Percentiles rank a stretch among this genome's conserved stretches.
phyloP scores from a whole-genome alignment of 37 sponge, comb jelly and placozoan species.

The Sycon ciliatum region DNA sequence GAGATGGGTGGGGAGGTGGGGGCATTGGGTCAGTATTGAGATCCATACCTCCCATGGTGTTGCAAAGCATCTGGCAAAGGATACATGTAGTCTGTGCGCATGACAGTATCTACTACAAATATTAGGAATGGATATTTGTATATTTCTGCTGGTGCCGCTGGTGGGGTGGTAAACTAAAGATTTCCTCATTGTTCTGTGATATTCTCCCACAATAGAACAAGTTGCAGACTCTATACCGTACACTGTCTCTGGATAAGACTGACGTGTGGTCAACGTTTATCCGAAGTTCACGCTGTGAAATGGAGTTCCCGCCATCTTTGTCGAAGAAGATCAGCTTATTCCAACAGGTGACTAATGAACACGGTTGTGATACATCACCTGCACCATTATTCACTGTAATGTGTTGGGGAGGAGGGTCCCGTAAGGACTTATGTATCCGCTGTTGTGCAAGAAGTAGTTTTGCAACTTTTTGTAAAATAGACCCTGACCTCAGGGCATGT shows the following conservation, averaged over 20 bases:
- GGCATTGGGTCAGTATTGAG: too few relatives aligned
- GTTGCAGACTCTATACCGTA: conserved; percentile 54
- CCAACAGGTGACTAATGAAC: conserved; percentile 47
- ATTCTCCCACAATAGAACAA: not conserved
- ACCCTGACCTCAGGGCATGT: too few relatives aligned
- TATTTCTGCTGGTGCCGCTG: too few relatives aligned
- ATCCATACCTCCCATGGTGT: too few relatives aligned
- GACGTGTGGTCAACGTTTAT: conserved; percentile 66
- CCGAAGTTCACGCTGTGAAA: conserved; percentile 70
- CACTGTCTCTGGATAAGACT: conserved; percentile 51
- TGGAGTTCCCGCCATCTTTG: conserved; percentile 64
- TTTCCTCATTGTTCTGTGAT: too few relatives aligned
- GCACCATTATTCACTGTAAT: conserved; percentile 80
- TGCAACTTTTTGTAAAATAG: too few relatives aligned
- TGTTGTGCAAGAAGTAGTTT: too few relatives aligned
- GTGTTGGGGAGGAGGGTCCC: conserved; percentile 76
- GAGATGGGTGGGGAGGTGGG: too few relatives aligned
- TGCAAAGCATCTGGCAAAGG: too few relatives aligned
- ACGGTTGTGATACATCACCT: conserved; percentile 74
- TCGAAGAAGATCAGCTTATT: conserved; percentile 67
- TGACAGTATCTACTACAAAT: not conserved
- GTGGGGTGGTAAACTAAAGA: too few relatives aligned
- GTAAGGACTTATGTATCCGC: too few relatives aligned
- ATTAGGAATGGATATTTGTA: too few relatives aligned
- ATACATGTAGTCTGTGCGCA: not conserved